A percentile compares a stretch with the other conserved stretches of the same genome.
Conservation (phyloP, 2,797 vertebrate species). For the Leontocebus nigricollis region DNA sequence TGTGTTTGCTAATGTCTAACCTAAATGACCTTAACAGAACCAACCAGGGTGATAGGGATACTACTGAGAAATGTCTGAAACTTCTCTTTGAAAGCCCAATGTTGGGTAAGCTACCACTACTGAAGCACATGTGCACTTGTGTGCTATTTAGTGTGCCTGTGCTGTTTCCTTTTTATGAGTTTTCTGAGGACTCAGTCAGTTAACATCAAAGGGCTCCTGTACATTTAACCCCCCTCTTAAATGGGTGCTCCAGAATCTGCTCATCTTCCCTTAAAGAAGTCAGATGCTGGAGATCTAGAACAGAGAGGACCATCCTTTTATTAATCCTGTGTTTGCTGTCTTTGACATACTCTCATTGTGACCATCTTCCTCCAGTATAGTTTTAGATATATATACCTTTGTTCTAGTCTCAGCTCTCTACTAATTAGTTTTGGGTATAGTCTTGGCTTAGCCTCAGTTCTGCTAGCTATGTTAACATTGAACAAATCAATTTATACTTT, state of each 20-base stretch:
- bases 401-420: background rate
- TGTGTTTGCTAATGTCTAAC: background rate
- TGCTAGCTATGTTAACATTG: background rate
- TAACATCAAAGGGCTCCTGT: background rate
- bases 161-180: background rate
- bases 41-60: background rate
- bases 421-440: background rate
- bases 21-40: background rate
- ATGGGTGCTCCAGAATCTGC: background rate
- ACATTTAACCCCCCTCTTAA: background rate
- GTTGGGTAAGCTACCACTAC: background rate
- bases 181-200: background rate
- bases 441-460: background rate
- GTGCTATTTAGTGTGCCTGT: background rate
- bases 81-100: background rate
- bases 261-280: background rate
- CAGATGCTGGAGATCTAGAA: background rate
- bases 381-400: background rate
- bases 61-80: background rate
- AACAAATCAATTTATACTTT: background rate
- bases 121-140: fast-evolving
- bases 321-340: background rate
- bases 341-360: background rate
- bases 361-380: background rate
- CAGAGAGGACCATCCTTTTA: background rate